Evolutionary conservation across 2,888 invertebrate genomes (phyloP).

Genomic region (Rhagonycha lutea): DNA sequence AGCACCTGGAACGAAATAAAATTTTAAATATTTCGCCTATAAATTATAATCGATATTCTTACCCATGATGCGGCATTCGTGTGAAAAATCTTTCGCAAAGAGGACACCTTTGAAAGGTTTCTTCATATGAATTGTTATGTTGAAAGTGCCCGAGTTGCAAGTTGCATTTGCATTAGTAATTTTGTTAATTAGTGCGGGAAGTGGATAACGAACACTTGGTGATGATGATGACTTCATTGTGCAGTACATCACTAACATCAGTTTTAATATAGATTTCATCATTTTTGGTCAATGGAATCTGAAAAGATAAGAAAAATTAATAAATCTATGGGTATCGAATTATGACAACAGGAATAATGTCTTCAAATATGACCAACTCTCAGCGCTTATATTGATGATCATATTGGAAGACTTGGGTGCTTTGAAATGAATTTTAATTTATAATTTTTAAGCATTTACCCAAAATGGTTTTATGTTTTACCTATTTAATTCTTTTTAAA

Average conservation of each 20-base stretch:
- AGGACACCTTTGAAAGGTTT: constrained; percentile 72
- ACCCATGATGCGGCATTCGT: constrained; percentile 71
- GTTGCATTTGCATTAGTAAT: constrained; percentile 63
- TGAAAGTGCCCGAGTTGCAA: constrained; percentile 67
- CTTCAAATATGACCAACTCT: no score
- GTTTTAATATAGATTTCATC: constrained; percentile 2
- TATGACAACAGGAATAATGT: no score
- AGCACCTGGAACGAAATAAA: constrained; percentile 33
- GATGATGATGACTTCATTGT: constrained; percentile 32
- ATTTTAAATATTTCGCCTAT: not conserved
- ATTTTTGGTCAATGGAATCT: not conserved
- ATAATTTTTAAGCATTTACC: no score
- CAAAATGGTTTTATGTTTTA: no score
- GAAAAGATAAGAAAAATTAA: not conserved
- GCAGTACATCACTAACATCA: constrained; percentile 5
- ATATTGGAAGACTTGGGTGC: no score
- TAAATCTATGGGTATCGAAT: no score
- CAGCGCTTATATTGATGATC: no score
- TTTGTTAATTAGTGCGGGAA: constrained; percentile 55
- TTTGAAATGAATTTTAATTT: no score
- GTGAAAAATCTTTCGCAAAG: constrained; percentile 76
- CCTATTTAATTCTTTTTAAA: no score
- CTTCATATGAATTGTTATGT: constrained; percentile 64
- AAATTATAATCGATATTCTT: constrained; percentile 22
- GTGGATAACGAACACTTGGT: constrained; percentile 39